These are phyloP conservation scores for Nettapus auritus DNA, from an alignment of 2,113 vertebrate genomes.

Conservation along the genomic window DNA sequence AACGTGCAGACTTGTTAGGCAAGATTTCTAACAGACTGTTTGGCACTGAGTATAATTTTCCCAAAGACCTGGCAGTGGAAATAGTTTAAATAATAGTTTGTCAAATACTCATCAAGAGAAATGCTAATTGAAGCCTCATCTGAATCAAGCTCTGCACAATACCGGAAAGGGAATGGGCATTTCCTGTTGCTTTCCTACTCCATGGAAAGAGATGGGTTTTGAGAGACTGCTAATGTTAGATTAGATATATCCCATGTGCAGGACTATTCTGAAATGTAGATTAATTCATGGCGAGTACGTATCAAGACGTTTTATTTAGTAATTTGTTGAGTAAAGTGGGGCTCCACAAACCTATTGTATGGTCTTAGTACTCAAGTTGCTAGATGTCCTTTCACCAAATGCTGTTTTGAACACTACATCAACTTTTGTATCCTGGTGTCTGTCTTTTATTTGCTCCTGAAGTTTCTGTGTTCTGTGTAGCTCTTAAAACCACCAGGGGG, in stretches of 20 bases:
- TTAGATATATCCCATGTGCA: background rate
- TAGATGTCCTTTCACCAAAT: background rate
- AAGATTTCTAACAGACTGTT: slow-evolving; percentile 75
- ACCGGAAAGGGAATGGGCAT: slow-evolving; percentile 4
- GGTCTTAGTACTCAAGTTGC: background rate
- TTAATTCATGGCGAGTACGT: background rate
- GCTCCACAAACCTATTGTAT: background rate
- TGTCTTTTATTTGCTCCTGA: background rate
- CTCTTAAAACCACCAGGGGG: background rate
- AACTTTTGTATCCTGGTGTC: background rate
- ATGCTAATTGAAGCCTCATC: slow-evolving; percentile 64
- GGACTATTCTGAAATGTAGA: background rate
- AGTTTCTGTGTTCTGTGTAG: background rate
- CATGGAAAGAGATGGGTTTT: background rate
- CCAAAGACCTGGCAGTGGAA: slow-evolving; percentile 73
- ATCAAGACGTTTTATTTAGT: background rate
- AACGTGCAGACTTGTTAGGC: slow-evolving; percentile 57
- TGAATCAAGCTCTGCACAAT: background rate
- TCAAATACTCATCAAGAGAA: slow-evolving; percentile 71
- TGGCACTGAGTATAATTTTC: slow-evolving; percentile 71
- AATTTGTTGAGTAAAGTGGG: background rate
- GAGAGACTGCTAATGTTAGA: background rate
- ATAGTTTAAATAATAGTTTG: slow-evolving; percentile 76
- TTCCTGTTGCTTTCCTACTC: slow-evolving; percentile 11
- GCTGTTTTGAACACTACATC: background rate